A percentile compares a stretch with the other conserved stretches of the same genome.
These are phyloP conservation scores for Rhinichthys osculus DNA, from an alignment of 2,797 vertebrate genomes.

Conservation along the genomic window DNA sequence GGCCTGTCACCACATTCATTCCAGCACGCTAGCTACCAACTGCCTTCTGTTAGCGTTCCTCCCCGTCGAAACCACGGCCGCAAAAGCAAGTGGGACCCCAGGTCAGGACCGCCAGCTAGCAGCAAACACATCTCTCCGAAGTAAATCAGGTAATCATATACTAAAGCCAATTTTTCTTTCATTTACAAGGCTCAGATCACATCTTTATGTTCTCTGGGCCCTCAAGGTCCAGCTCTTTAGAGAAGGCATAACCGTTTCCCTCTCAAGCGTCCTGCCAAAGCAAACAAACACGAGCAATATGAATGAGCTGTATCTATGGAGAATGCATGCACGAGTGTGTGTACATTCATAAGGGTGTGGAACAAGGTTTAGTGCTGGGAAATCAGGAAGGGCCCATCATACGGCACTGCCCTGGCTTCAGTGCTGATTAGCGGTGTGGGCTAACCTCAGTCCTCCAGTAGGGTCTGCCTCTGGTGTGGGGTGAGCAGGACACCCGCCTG, in stretches of 20 bases:
- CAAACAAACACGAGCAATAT: constrained; percentile 70
- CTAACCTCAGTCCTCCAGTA: constrained; percentile 58
- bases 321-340: constrained; percentile 50
- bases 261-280: constrained; percentile 64
- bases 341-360: constrained; percentile 47
- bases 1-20: constrained; percentile 76
- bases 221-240: constrained; percentile 56
- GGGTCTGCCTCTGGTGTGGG: constrained; percentile 28
- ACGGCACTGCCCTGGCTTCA: constrained; percentile 58
- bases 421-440: constrained; percentile 64
- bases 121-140: constrained; percentile 65
- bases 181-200: constrained; percentile 57
- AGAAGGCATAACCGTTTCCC: constrained; percentile 59
- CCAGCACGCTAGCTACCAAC: constrained; percentile 74
- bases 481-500: constrained; percentile 33
- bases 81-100: constrained; percentile 61
- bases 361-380: constrained; percentile 43
- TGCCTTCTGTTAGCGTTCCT: constrained; percentile 75
- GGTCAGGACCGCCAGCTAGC: constrained; percentile 61
- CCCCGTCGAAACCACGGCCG: constrained; percentile 63
- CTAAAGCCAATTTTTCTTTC: constrained; percentile 63
- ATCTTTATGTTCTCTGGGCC: constrained; percentile 60
- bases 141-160: constrained; percentile 70
- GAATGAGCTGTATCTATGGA: constrained; percentile 69
- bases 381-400: constrained; percentile 54